Evolutionary conservation across 2,113 vertebrate genomes (phyloP), one percentile per base, ranked within the genome.

Genomic region (Hiodon tergisus): DNA sequence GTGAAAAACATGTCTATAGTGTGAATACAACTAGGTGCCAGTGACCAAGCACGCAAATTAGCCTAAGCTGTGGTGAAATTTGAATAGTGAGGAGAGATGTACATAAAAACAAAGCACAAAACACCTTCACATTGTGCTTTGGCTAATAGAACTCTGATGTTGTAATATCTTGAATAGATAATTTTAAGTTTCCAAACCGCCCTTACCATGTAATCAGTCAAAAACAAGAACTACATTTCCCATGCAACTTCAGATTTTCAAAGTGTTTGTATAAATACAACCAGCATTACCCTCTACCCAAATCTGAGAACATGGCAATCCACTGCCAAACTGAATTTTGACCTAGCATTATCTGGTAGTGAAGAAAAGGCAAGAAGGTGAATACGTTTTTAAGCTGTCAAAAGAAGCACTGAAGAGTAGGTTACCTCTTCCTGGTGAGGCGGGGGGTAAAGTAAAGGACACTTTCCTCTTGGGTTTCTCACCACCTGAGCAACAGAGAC

Each of bases 401-500:
- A 74, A 57, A 71, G 63, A 17, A 76, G 57, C 73, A 54, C n/a
- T 48, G 14, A 73, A 31, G 31, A 31, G 31, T 6, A 5, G 55
- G 77, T 86, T 90, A 90, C 89, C 88, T 57, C 16, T 65, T 65
- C 50, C 60, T 47, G 66, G 53, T n/a, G 51, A 46, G 16, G 60
- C 17, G 31, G 52, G 65, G 57, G 74, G 80, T 16, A 77, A 77
- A 68, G 75, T 77, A 69, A 78, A 54, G 1, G 76, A 83, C 6
- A 72, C 31, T 75, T 79, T 79, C 66, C 78, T 86, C 16, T 76
- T 65, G 10, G 9, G 82, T 57, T 79, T 81, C 69, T 88, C 86
- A 67, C 84, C 83, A 86, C 88, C 91, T 90, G 81, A 73, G 63
- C 73, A 71, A 78, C 6, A 47, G 68, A 73, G 17, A 75, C 7